Conservation (phyloP, 2,797 vertebrate species). For the Heteromormyrus szaboi region DNA sequence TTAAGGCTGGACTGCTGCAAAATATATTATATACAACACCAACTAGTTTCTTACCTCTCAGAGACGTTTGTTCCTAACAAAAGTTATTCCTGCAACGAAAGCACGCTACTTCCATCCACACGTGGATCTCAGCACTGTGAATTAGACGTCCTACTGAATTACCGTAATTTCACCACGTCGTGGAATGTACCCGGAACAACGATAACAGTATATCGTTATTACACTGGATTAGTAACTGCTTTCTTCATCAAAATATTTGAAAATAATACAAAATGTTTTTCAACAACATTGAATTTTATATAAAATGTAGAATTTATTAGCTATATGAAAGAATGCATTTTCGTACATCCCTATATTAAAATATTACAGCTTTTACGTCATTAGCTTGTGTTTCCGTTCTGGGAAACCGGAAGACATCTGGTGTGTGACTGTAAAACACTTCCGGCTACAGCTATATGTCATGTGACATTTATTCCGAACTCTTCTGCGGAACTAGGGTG, state of each 20-base stretch:
- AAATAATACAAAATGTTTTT: not conserved
- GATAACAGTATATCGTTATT: not conserved
- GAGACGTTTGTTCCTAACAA: not conserved
- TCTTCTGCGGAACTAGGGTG: not conserved
- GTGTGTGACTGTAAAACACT: not conserved
- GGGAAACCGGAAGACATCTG: not conserved
- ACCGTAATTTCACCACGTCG: not conserved
- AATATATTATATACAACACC: not conserved
- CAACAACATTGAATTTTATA: not conserved
- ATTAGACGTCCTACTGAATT: not conserved
- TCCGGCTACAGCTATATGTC: constrained; percentile 9
- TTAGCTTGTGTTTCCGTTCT: not conserved
- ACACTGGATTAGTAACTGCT: not conserved
- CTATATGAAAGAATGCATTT: not conserved
- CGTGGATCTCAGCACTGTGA: not conserved
- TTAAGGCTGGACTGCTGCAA: not conserved
- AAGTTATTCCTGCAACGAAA: not conserved
- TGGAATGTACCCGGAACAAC: not conserved
- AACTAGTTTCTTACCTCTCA: not conserved
- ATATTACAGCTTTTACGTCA: not conserved
- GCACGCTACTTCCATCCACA: not conserved
- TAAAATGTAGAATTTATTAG: not conserved
- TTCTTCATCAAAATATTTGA: too few species aligned
- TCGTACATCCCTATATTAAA: not conserved
- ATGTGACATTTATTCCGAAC: constrained; percentile 6